A percentile compares a stretch with the other conserved stretches of the same genome.
These are phyloP conservation scores for Yponomeuta cagnagella DNA, from an alignment of 2,888 invertebrate species.

Conservation along the genomic window DNA sequence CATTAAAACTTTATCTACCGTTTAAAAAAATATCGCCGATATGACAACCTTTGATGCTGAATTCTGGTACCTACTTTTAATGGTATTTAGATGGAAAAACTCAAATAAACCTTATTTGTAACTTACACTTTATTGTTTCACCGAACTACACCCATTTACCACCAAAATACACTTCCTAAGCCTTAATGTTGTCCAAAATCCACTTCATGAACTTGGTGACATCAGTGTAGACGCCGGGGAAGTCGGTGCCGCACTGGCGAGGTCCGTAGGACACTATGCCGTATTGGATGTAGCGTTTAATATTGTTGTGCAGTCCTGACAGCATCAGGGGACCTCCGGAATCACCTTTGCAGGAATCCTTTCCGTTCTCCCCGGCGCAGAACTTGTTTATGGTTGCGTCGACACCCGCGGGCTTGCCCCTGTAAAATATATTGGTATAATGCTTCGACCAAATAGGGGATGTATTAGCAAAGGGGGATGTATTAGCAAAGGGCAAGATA, in stretches of 20 bases:
- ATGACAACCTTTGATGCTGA: no score
- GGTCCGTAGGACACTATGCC: conserved; percentile 33
- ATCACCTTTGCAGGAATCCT: conserved; percentile 79
- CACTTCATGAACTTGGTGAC: conserved; percentile 50
- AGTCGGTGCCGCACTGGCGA: conserved; percentile 34
- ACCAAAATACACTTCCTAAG: conserved; percentile 14
- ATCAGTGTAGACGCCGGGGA: conserved; percentile 57
- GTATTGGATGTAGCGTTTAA: conserved; percentile 29
- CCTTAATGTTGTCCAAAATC: conserved; percentile 39
- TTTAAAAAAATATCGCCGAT: no score
- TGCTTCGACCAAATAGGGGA: no score
- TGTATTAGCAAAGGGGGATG: no score
- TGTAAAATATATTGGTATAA: conserved; percentile 9
- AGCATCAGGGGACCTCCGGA: conserved; percentile 79
- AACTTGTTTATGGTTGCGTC: conserved; percentile 21
- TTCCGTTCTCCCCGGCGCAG: conserved; percentile 49
- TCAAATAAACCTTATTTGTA: not conserved
- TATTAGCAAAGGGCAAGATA: no score
- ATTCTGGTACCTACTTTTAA: no score
- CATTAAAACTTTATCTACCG: no score
- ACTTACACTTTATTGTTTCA: not conserved
- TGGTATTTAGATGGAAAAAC: no score
- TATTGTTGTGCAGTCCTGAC: conserved; percentile 19
- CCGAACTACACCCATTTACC: no score
- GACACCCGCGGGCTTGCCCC: conserved; percentile 14